Percentiles rank a stretch among this genome's conserved stretches.
phyloP scores from a whole-genome alignment of 2,888 invertebrate genomes.

The Torymus tubicola region DNA sequence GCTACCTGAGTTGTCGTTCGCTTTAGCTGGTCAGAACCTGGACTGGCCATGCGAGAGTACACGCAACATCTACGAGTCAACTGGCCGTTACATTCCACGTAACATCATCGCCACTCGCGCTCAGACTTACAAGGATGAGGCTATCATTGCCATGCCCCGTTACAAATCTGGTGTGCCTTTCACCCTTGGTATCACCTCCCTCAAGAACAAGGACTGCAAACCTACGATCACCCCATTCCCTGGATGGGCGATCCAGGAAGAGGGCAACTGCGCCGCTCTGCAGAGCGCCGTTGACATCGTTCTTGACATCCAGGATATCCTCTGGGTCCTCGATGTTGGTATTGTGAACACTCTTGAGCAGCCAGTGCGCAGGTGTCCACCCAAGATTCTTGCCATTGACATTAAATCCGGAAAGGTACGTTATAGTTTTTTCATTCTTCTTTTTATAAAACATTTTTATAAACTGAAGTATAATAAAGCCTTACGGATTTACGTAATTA shows the following conservation, averaged over 20 bases:
- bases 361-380: conserved; percentile 82
- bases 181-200: conserved; percentile 79
- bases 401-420: conserved; percentile 79
- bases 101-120: conserved; percentile 81
- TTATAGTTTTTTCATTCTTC: not conserved
- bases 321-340: conserved; percentile 86
- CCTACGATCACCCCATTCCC: conserved; percentile 81
- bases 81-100: conserved; percentile 79
- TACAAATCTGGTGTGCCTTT: conserved; percentile 83
- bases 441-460: too few relatives aligned
- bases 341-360: conserved; percentile 82
- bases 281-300: conserved; percentile 85
- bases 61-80: conserved; percentile 79
- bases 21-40: conserved; percentile 63
- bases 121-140: conserved; percentile 79
- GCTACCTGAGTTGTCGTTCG: conserved; percentile 69
- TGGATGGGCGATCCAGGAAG: conserved; percentile 84
- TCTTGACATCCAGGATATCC: conserved; percentile 80
- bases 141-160: conserved; percentile 80
- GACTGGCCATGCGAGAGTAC: conserved; percentile 78
- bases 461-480: too few relatives aligned
- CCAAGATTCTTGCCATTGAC: conserved; percentile 83
- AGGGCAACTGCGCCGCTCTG: conserved; percentile 82
- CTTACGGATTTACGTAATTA: too few relatives aligned
- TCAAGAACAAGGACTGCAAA: conserved; percentile 76